Evolutionary conservation across 2,888 invertebrate genomes (phyloP).

Genomic region (Endotricha flammealis): DNA sequence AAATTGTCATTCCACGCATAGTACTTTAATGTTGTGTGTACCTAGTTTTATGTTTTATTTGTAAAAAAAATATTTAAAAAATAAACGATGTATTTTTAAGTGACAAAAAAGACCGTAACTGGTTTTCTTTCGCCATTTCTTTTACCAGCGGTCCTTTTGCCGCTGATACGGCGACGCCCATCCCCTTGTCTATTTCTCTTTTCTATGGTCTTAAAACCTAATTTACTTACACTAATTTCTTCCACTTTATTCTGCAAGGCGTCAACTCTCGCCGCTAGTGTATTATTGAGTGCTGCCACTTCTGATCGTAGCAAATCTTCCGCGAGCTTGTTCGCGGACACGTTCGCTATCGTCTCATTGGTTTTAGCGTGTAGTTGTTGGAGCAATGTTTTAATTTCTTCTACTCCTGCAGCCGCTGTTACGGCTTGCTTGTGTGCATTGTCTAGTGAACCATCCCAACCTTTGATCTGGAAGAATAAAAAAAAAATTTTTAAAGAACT

Average conservation of each 20-base stretch:
- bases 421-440: slow-evolving; percentile 61
- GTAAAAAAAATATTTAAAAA: no score
- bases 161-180: no score
- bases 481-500: background rate
- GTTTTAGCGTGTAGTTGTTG: slow-evolving; percentile 51
- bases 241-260: slow-evolving; percentile 51
- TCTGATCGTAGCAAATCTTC: slow-evolving; percentile 46
- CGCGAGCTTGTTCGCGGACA: slow-evolving; percentile 39
- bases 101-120: no score
- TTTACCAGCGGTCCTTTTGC: no score
- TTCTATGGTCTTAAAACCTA: no score
- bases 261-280: slow-evolving; percentile 47
- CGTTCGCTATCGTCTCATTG: slow-evolving; percentile 61
- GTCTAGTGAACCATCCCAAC: slow-evolving; percentile 58
- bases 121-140: no score
- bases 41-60: no score
- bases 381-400: slow-evolving; percentile 51
- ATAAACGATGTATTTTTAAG: no score
- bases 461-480: slow-evolving; percentile 72
- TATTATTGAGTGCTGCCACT: slow-evolving; percentile 45
- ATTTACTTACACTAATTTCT: slow-evolving; percentile 50
- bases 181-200: no score
- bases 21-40: no score
- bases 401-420: slow-evolving; percentile 56
- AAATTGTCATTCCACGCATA: no score